These are phyloP conservation scores for Hybos culiciformis DNA, from an alignment of 2,888 invertebrate genomes.

Conservation along the genomic window DNA sequence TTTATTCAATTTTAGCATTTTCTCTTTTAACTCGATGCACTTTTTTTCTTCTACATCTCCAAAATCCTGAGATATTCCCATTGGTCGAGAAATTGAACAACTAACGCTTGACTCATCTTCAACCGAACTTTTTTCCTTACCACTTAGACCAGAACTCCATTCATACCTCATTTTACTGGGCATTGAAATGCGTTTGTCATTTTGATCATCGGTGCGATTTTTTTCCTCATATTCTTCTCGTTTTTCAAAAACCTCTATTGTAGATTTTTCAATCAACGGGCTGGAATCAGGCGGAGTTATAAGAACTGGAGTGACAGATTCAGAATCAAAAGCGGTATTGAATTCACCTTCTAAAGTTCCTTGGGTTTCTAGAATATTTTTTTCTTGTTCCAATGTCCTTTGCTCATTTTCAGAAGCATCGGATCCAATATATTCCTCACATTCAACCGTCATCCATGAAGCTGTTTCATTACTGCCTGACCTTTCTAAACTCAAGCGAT, in stretches of 20 bases:
- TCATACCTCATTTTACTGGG: slow-evolving; percentile 43
- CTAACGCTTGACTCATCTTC: slow-evolving; percentile 62
- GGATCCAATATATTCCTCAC: slow-evolving; percentile 50
- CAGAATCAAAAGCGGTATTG: slow-evolving; percentile 35
- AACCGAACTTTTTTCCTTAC: slow-evolving; percentile 48
- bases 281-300: slow-evolving; percentile 49
- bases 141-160: slow-evolving; percentile 36
- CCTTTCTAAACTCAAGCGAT: slow-evolving; percentile 35
- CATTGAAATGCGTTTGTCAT: slow-evolving; percentile 47
- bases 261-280: slow-evolving; percentile 41
- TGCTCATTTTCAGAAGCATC: slow-evolving; percentile 48
- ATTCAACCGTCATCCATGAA: slow-evolving; percentile 53
- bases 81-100: slow-evolving; percentile 64
- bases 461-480: slow-evolving; percentile 54
- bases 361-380: slow-evolving; percentile 39
- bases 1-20: slow-evolving; percentile 45
- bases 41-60: slow-evolving; percentile 45
- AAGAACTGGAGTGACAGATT: slow-evolving; percentile 37
- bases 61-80: slow-evolving; percentile 64
- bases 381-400: slow-evolving; percentile 28
- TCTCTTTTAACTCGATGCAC: slow-evolving; percentile 43
- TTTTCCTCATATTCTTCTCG: slow-evolving; percentile 14
- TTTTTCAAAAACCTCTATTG: slow-evolving; percentile 28
- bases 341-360: slow-evolving; percentile 45
- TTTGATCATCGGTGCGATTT: slow-evolving; percentile 43